Evolutionary conservation across 2,113 vertebrate species (phyloP).

Genomic region (Ailuropoda melanoleuca): DNA sequence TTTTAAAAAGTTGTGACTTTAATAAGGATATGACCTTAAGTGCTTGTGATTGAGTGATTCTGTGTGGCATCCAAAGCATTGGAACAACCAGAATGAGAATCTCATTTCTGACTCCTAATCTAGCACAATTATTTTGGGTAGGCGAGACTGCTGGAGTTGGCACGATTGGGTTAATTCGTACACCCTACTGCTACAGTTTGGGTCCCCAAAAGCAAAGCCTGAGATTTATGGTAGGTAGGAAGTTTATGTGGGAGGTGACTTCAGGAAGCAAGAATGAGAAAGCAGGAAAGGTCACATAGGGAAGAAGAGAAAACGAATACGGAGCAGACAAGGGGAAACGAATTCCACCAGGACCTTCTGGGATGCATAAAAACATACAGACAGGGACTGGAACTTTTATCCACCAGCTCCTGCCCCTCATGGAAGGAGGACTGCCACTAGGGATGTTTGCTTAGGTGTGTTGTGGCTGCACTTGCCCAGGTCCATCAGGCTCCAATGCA

Average conservation of each 20-base stretch:
- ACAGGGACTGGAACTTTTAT: not conserved
- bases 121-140: not conserved
- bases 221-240: not conserved
- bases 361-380: not conserved
- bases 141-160: not conserved
- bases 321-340: not conserved
- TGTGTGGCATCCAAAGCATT: fast-evolving
- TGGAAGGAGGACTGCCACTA: not conserved
- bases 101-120: not conserved
- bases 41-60: not conserved
- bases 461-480: not conserved
- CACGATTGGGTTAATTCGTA: not conserved
- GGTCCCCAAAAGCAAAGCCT: not conserved
- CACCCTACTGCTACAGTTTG: not conserved
- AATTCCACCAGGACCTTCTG: not conserved
- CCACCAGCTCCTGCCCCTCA: no score
- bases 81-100: not conserved
- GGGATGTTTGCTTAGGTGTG: no score
- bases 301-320: not conserved
- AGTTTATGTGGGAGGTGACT: not conserved
- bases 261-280: not conserved
- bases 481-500: not conserved
- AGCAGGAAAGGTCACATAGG: not conserved
- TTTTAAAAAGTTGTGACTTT: not conserved
- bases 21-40: not conserved